A percentile compares a stretch with the other conserved stretches of the same genome.
Conservation (phyloP, 2,888 invertebrate genomes). For the Buathra laborator region DNA sequence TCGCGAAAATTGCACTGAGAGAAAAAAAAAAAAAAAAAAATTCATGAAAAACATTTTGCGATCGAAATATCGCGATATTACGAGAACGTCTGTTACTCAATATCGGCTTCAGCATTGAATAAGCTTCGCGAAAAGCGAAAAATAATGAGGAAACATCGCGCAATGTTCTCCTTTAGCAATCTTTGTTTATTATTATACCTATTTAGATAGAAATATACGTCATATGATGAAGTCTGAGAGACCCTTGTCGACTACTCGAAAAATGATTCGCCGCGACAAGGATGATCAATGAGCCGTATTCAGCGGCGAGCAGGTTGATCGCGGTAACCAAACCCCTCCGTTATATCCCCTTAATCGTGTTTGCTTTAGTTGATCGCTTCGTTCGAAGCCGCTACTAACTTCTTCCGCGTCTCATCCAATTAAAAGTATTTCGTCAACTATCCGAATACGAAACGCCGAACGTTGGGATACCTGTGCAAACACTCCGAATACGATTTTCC, state of each 20-base stretch:
- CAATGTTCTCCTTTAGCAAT: no score
- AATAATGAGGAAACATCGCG: no score
- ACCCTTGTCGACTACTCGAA: background rate
- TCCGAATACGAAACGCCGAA: background rate
- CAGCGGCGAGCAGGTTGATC: background rate
- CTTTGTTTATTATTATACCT: no score
- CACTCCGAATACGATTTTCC: slow-evolving; percentile 1
- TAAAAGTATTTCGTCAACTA: slow-evolving; percentile 29
- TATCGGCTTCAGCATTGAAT: no score
- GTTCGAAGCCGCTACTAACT: slow-evolving; percentile 45
- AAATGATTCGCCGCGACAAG: slow-evolving; percentile 38
- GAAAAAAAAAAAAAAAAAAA: no score
- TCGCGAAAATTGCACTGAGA: no score
- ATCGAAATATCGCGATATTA: no score
- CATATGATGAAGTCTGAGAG: background rate
- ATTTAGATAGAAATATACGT: no score
- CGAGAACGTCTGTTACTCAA: no score
- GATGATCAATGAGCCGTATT: slow-evolving; percentile 47
- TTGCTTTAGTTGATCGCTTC: slow-evolving; percentile 54
- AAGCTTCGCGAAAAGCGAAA: no score
- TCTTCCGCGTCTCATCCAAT: slow-evolving; percentile 56
- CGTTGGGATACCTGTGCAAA: slow-evolving; percentile 5
- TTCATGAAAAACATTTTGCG: no score
- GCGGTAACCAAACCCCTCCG: slow-evolving; percentile 37
- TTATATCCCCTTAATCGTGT: slow-evolving; percentile 63